Base-by-base conservation (phyloP, 2,113 vertebrate genomes). In the Dipodomys ordii region DNA sequence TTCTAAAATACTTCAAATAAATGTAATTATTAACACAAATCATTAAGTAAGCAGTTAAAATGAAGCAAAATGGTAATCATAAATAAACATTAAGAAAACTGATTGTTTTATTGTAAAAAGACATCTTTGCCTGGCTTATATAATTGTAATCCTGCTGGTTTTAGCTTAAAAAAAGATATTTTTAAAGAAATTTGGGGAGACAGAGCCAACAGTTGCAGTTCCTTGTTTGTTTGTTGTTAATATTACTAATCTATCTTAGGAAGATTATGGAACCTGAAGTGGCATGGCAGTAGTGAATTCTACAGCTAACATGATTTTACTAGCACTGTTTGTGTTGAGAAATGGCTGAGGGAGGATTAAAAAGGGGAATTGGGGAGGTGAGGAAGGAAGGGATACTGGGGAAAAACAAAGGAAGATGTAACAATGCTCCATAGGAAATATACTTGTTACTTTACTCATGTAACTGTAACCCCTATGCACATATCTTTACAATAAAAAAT, bases 41-140 rank as follows among this genome's bases (percentile, higher is more conserved):
- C 27, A 77, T 81, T 87, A 81, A 35, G 64, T 0, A 32, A 13
- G 12, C 12, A 57, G 46, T 72, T n/a, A 83, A 90, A 57, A 25
- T 53, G 19, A 25, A 77, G 39, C 35, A 67, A 35, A 20, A 35
- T 10, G 79, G 22, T 53, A 71, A 19, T 62, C 65, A 2, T 84
- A 95, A 91, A 77, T 88, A 93, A 82, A 73, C 1, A 5, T 86
- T 57, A 62, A 5, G 18, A 79, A 6, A 87, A 60, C 93, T 32
- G 1, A 83, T 77, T 90, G 39, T 1, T 8, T 92, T 67, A 28
- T 57, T 79, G 1, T 81, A 60, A 57, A 57, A 57, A 57, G 15
- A 57, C 12, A 57, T 57, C 53, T 39, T 39, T 57, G 53, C 12
- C 15, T 57, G 53, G 15, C 53, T 57, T 57, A 18, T 57, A 57